Evolutionary conservation across 2,888 invertebrate genomes (phyloP).

Genomic region (Drosophila formosana): DNA sequence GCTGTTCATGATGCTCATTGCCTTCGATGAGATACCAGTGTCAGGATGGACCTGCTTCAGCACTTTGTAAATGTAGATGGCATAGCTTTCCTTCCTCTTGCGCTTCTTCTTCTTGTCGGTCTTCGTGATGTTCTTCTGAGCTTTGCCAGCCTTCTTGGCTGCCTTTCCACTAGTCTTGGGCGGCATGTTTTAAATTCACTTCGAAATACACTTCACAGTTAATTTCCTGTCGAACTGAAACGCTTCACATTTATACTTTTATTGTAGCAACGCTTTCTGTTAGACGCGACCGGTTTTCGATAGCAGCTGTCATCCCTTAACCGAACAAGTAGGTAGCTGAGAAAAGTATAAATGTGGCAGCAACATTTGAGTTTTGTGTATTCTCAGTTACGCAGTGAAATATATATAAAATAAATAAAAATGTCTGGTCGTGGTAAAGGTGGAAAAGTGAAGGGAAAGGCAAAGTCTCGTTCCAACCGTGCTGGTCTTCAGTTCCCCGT

Average conservation of each 20-base stretch:
- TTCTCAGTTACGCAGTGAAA: background rate
- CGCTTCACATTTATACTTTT: slow-evolving; percentile 25
- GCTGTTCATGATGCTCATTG: slow-evolving; percentile 91
- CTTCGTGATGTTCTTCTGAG: slow-evolving; percentile 87
- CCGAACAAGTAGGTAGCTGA: slow-evolving; percentile 1
- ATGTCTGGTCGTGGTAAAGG: too few species aligned
- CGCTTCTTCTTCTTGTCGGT: slow-evolving; percentile 86
- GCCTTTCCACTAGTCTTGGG: slow-evolving; percentile 84
- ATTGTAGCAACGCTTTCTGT: slow-evolving; percentile 31
- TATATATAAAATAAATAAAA: too few species aligned
- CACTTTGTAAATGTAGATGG: slow-evolving; percentile 85
- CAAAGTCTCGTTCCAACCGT: too few species aligned
- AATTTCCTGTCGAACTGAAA: background rate
- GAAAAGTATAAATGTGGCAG: too few species aligned
- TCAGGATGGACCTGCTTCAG: slow-evolving; percentile 88
- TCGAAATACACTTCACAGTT: slow-evolving; percentile 28
- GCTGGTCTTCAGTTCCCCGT: too few species aligned
- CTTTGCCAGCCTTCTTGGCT: slow-evolving; percentile 87
- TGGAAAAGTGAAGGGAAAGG: too few species aligned
- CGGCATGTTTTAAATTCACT: slow-evolving; percentile 56
- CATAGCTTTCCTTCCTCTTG: slow-evolving; percentile 84
- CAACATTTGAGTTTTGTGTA: too few species aligned
- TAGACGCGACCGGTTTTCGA: slow-evolving; percentile 3
- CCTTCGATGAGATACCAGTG: slow-evolving; percentile 89
- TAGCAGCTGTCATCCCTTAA: background rate